Conservation (phyloP, 2,113 vertebrate species). For the Crocuta crocuta region DNA sequence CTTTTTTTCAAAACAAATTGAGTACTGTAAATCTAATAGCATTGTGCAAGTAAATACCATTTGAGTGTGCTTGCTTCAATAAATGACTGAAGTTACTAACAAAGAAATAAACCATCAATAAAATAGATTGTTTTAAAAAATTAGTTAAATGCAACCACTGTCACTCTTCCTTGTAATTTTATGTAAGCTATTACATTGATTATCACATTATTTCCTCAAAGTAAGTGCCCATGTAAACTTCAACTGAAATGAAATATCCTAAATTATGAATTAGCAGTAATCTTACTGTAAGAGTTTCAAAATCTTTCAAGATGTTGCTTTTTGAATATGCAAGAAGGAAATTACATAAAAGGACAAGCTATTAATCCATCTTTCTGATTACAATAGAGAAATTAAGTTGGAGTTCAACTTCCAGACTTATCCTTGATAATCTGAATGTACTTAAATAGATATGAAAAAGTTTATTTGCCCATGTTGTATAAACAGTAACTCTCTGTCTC, state of each 20-base stretch:
- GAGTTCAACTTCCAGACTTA: conserved; percentile 17
- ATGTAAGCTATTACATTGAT: not conserved
- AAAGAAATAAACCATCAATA: not conserved
- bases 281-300: not conserved
- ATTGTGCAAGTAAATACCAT: conserved; percentile 33
- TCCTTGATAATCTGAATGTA: conserved; percentile 5
- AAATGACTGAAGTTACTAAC: not conserved
- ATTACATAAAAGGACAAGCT: not conserved
- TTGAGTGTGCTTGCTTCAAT: not conserved
- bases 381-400: not conserved
- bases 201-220: conserved; percentile 59
- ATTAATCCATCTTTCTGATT: not conserved
- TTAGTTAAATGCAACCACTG: not conserved
- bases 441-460: not conserved
- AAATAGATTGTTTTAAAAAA: not conserved
- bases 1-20: not conserved
- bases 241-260: not conserved
- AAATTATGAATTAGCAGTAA: conserved; percentile 31
- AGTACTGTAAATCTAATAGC: not conserved
- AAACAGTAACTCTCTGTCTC: conserved; percentile 13
- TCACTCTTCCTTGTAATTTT: not conserved
- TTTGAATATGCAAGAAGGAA: conserved; percentile 31
- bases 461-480: not conserved
- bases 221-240: conserved; percentile 15
- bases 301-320: conserved; percentile 6